Conservation (phyloP, 1,140 invertebrate genomes). For the Drosophila sp. region DNA sequence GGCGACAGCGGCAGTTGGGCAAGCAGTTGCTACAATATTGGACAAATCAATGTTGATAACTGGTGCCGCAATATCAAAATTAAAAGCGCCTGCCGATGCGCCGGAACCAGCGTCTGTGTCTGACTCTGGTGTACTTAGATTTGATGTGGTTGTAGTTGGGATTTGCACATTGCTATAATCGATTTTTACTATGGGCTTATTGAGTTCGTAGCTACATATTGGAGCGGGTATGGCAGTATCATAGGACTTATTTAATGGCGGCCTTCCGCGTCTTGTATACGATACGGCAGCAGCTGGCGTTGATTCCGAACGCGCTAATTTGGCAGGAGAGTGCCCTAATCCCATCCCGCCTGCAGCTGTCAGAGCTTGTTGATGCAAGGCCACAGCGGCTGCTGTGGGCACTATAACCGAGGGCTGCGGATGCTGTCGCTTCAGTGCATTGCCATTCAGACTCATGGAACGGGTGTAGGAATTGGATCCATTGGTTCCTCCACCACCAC, state of each 20-base stretch:
- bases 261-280: conserved; percentile 56
- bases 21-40: conserved; percentile 65
- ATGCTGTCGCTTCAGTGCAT: conserved; percentile 45
- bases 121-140: conserved; percentile 34
- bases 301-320: conserved; percentile 73
- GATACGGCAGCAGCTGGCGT: conserved; percentile 46
- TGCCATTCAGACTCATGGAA: conserved; percentile 64
- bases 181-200: conserved; percentile 79
- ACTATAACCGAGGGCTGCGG: conserved; percentile 56
- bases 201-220: conserved; percentile 75
- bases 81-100: conserved; percentile 41
- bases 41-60: conserved; percentile 81
- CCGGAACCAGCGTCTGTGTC: conserved; percentile 26
- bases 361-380: conserved; percentile 23
- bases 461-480: conserved; percentile 39
- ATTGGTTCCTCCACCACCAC: conserved; percentile 32
- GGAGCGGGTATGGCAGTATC: conserved; percentile 79
- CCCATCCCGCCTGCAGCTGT: background rate
- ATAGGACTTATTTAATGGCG: conserved; percentile 39
- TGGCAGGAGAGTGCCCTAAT: conserved; percentile 43
- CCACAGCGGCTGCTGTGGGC: conserved; percentile 31
- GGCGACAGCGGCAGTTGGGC: conserved; percentile 15
- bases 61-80: conserved; percentile 63
- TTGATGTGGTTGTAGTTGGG: conserved; percentile 27
- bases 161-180: conserved; percentile 78